Percentiles rank a stretch among this genome's conserved stretches.
These are phyloP conservation scores for Gisinianus flammeolus DNA, from an alignment of 2,888 invertebrate genomes.

Conservation along the genomic window DNA sequence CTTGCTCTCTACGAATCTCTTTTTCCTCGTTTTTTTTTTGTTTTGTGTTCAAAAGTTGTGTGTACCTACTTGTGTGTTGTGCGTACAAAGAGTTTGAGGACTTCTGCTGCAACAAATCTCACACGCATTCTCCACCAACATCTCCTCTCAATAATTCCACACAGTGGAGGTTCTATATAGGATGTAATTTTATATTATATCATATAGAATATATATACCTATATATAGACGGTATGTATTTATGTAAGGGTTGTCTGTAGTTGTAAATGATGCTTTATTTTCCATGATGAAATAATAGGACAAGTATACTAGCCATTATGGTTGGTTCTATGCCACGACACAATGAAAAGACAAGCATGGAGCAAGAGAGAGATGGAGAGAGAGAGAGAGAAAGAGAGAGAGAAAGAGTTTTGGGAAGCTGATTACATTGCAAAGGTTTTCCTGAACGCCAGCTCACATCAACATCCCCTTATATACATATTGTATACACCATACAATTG, in stretches of 20 bases:
- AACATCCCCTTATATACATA: neutral
- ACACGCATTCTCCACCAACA: slow-evolving; percentile 26
- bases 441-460: neutral
- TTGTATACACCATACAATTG: neutral
- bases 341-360: neutral
- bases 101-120: slow-evolving; percentile 25
- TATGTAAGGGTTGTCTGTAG: neutral
- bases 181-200: slow-evolving; percentile 4
- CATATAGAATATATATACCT: too few relatives aligned
- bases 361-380: neutral
- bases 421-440: neutral
- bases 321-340: slow-evolving; percentile 20
- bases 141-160: slow-evolving; percentile 7
- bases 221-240: neutral
- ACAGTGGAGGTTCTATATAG: neutral
- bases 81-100: neutral
- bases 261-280: slow-evolving; percentile 4
- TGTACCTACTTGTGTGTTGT: slow-evolving; percentile 27
- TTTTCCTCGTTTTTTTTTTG: neutral
- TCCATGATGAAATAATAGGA: neutral
- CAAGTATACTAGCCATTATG: slow-evolving; percentile 20
- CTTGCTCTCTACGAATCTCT: neutral
- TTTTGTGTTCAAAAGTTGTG: neutral
- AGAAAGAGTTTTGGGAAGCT: neutral
- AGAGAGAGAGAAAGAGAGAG: neutral